Percentiles rank a stretch among this genome's conserved stretches.
These are phyloP conservation scores for Oreohelix idahoensis DNA, from an alignment of 1,140 invertebrate genomes.

Conservation along the genomic window DNA sequence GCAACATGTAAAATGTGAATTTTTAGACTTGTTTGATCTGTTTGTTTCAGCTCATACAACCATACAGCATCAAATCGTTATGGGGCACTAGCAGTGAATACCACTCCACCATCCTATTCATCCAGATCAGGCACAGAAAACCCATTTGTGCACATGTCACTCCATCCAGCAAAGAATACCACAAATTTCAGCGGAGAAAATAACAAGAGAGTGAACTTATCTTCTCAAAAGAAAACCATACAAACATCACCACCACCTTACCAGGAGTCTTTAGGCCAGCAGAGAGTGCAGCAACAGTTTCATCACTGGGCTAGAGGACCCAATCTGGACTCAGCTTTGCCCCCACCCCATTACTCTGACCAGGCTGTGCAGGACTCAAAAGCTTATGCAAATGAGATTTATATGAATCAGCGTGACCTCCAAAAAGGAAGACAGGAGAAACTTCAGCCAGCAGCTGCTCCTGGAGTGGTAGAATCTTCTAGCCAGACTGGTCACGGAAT, in stretches of 20 bases:
- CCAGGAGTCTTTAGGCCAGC: neutral
- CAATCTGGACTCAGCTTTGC: neutral
- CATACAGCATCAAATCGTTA: constrained; percentile 39
- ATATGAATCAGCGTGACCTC: constrained; percentile 67
- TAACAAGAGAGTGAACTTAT: constrained; percentile 3
- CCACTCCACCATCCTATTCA: neutral
- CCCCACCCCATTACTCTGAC: constrained; percentile 4
- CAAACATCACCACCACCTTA: neutral
- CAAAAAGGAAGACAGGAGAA: constrained; percentile 39
- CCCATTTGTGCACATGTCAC: constrained; percentile 62
- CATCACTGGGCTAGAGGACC: neutral
- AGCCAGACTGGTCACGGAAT: neutral
- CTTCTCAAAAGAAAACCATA: neutral
- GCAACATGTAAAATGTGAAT: too few relatives aligned
- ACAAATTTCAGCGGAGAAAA: neutral
- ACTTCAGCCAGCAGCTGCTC: neutral
- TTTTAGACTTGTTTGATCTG: neutral
- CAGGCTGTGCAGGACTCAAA: constrained; percentile 25
- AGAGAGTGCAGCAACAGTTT: neutral
- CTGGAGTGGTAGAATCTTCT: neutral
- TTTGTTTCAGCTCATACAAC: constrained; percentile 53
- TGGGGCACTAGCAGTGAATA: neutral
- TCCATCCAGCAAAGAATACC: constrained; percentile 34
- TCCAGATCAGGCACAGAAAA: constrained; percentile 44
- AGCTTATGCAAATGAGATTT: constrained; percentile 66